A percentile compares a stretch with the other conserved stretches of the same genome.
phyloP scores from a whole-genome alignment of 2,888 invertebrate species.

The Drosophila anceps region DNA sequence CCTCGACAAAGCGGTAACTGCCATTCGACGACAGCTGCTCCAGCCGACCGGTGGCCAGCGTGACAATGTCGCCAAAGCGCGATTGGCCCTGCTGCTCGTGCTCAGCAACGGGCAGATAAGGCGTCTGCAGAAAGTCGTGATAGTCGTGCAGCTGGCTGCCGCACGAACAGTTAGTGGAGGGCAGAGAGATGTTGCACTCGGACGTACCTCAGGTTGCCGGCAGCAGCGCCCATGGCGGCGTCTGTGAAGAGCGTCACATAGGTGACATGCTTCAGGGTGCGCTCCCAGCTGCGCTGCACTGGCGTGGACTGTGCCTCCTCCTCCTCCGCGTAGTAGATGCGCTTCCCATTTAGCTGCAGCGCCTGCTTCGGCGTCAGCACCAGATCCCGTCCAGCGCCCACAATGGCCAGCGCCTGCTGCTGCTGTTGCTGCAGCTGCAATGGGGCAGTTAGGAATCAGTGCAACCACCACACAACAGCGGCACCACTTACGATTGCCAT shows the following conservation, averaged over 20 bases:
- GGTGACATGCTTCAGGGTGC: constrained; percentile 89
- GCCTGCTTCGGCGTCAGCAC: constrained; percentile 83
- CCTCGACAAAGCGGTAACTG: constrained; percentile 87
- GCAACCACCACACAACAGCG: not conserved
- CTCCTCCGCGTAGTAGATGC: constrained; percentile 81
- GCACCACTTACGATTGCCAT: constrained; percentile 60
- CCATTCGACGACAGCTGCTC: constrained; percentile 85
- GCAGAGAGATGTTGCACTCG: not conserved
- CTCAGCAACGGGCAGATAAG: constrained; percentile 63
- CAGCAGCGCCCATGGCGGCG: constrained; percentile 68
- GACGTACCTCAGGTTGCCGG: constrained; percentile 81
- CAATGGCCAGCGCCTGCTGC: constrained; percentile 52
- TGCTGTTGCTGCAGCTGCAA: constrained; percentile 4
- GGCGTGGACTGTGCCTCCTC: not conserved
- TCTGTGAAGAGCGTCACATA: constrained; percentile 87
- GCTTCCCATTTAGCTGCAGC: constrained; percentile 80
- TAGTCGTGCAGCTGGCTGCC: constrained; percentile 77
- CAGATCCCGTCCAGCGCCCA: constrained; percentile 81
- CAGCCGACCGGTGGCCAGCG: constrained; percentile 88
- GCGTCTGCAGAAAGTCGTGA: constrained; percentile 79
- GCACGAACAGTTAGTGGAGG: not conserved
- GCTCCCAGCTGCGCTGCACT: constrained; percentile 87
- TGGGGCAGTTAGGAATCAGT: not conserved
- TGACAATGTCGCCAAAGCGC: constrained; percentile 88
- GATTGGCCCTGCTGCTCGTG: not conserved